phyloP scores from a whole-genome alignment of 2,797 vertebrate species.

The Dicrostonyx torquatus region DNA sequence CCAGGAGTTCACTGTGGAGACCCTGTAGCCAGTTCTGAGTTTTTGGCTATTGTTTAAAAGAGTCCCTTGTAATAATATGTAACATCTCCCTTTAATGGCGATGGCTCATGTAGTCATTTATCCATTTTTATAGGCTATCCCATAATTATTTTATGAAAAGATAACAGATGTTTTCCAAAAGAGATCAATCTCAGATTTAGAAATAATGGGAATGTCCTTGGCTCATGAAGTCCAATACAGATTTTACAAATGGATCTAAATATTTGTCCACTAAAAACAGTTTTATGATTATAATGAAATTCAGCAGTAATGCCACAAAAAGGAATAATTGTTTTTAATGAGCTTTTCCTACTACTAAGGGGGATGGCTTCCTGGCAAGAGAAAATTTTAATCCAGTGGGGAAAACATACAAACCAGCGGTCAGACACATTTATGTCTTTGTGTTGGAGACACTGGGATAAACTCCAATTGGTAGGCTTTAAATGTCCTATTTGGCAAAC shows the following conservation, averaged over 20 bases:
- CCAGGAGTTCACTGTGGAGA: neutral
- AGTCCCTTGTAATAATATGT: neutral
- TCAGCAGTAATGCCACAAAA: neutral
- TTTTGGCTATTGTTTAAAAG: neutral
- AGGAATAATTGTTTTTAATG: neutral
- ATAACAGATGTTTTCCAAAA: constrained; percentile 33
- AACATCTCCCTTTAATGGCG: neutral
- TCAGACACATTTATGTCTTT: constrained; percentile 27
- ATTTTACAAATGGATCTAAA: constrained; percentile 1
- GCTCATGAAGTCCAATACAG: neutral
- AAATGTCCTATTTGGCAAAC: constrained; percentile 14
- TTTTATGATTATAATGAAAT: constrained; percentile 28
- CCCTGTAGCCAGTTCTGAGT: neutral
- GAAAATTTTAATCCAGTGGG: neutral
- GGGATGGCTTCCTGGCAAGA: neutral
- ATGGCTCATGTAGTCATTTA: neutral
- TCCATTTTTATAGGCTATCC: neutral
- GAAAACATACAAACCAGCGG: neutral
- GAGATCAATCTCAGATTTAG: neutral
- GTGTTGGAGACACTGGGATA: neutral
- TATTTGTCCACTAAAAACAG: neutral
- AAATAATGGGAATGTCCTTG: neutral
- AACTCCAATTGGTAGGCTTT: constrained; percentile 9
- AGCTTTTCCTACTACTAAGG: neutral
- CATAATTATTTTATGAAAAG: neutral